phyloP scores from a whole-genome alignment of 1,140 invertebrate genomes.

The Pseudomyrmex flavicornis region DNA sequence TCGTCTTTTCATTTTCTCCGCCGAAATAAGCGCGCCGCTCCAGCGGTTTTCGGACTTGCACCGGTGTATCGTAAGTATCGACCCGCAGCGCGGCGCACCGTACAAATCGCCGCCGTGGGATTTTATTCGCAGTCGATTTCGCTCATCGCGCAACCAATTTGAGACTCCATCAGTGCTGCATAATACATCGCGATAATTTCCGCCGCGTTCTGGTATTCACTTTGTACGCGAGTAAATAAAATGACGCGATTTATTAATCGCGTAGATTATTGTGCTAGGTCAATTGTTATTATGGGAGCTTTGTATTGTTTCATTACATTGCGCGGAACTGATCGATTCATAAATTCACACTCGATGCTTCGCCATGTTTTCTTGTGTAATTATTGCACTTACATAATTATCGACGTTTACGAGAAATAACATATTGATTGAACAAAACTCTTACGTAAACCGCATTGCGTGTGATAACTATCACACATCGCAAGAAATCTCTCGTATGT shows the following conservation, averaged over 20 bases:
- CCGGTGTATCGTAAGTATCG: neutral
- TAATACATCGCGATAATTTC: conserved; percentile 50
- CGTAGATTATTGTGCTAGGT: neutral
- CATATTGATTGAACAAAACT: conserved; percentile 25
- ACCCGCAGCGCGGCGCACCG: neutral
- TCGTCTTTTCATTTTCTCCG: conserved; percentile 40
- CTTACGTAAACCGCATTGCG: neutral
- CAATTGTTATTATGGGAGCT: neutral
- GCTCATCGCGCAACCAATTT: conserved; percentile 29
- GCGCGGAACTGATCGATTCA: conserved; percentile 5
- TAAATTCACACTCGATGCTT: neutral
- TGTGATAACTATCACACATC: neutral
- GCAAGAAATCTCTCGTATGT: neutral
- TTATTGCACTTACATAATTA: conserved; percentile 26
- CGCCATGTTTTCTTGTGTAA: neutral
- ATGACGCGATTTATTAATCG: conserved; percentile 23
- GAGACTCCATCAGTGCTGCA: conserved; percentile 38
- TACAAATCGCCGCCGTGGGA: conserved; percentile 12
- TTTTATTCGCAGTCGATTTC: conserved; percentile 48
- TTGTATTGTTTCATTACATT: neutral
- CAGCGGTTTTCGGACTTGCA: conserved; percentile 28
- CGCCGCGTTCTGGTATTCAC: neutral
- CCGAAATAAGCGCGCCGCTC: neutral
- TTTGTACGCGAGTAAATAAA: conserved; percentile 10
- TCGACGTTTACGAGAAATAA: neutral